Evolutionary conservation across 2,797 vertebrate genomes (phyloP), one percentile per base, ranked within the genome.

Genomic region (Poecile montanus): DNA sequence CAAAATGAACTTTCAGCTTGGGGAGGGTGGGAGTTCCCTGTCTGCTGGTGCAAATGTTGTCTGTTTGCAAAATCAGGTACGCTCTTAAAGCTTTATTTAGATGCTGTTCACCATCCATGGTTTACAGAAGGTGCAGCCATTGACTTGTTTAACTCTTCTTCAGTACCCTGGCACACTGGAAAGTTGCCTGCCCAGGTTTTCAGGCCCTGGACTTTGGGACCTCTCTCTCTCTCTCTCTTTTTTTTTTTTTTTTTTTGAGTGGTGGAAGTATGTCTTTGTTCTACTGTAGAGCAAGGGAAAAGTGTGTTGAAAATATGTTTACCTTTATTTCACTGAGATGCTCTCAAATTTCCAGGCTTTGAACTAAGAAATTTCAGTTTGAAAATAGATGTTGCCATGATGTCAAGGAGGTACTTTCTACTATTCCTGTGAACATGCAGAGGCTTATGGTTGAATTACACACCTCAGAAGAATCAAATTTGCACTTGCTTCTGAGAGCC

Each of bases 381-480:
- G 78, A 87, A 89, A 82, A 76, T 20, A n/a, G 57, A 47, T 29
- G 19, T 45, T 81, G 34, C 42, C 1, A 1, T 77, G 68, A 53
- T 95, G 83, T 75, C 82, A 67, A 65, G 42, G 77, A 93, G 81
- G 60, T 79, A 11, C 77, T 86, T 87, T 91, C 47, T 81, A 0
- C 77, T 71, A 0, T 76, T 60, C 48, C 60, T 87, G 34, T 82
- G 94, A 91, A 79, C 20, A 3, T 11, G 5, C 40, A 21, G 26
- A 34, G n/a, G 38, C 36, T 67, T 63, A 22, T 6, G 19, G 75
- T 47, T 85, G 65, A 82, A 74, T 93, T 85, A 14, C 6, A 48
- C 18, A 38, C 85, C 61, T 91, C 81, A 93, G 72, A 96, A 93
- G 78, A 85, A 93, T 87, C 65, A 74, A 79, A 93, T 95, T 96